Evolutionary conservation across 2,888 invertebrate species (phyloP).

Genomic region (Lumbricus terrestris): DNA sequence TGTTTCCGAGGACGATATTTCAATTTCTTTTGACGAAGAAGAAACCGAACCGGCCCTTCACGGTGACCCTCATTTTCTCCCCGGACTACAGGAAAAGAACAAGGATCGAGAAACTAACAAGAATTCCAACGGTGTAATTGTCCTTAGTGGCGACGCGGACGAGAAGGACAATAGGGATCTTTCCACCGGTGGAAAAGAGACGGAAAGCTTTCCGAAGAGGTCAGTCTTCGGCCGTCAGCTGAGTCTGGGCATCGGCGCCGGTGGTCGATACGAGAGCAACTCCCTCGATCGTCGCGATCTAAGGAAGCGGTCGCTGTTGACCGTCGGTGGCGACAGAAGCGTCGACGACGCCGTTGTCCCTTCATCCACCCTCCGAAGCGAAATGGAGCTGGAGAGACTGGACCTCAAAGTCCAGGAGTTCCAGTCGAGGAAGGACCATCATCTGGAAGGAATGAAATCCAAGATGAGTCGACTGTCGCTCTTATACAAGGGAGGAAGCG

Average conservation of each 20-base stretch:
- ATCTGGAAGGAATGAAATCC: neutral
- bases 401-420: neutral
- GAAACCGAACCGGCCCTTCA: neutral
- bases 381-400: neutral
- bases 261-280: neutral
- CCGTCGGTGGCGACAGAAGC: neutral
- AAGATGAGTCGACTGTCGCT: neutral
- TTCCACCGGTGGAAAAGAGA: neutral
- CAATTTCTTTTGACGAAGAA: neutral
- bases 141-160: neutral
- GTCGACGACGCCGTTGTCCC: neutral
- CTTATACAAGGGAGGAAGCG: neutral
- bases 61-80: neutral
- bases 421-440: neutral
- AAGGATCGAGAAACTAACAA: neutral
- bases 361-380: slow-evolving; percentile 7
- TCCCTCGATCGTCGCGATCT: neutral
- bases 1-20: neutral
- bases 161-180: neutral
- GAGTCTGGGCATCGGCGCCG: neutral
- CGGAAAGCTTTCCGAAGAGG: neutral
- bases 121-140: neutral
- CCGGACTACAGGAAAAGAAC: neutral
- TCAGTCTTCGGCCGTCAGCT: neutral
- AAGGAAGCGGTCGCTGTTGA: neutral